Evolutionary conservation across 1,140 invertebrate genomes (phyloP), one percentile per base, ranked within the genome.

Genomic region (Medauroidea extradentata): DNA sequence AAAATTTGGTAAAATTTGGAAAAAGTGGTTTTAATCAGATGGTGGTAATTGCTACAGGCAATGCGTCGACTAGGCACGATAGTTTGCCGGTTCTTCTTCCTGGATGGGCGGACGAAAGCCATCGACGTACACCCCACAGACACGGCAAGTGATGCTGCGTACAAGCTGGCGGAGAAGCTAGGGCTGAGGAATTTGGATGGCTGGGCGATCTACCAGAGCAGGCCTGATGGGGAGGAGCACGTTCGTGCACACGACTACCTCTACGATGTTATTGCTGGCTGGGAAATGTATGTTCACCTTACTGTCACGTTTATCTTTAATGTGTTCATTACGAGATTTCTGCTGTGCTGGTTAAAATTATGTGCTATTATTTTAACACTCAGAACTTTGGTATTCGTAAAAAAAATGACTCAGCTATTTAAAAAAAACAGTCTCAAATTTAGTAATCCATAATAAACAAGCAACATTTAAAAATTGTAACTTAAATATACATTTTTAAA

Each of bases 81-180:
- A 61, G 91, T 97, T 0, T 96, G 93, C 71, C 83, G 94, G 43
- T 94, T 98, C 75, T 96, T 95, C 78, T 96, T 98, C 75, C 79
- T 97, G 68, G 94, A 98, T 75, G 93, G 94, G 0, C 83, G 94
- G 53, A 97, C 93, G 0, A 97, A 97, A 75, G 94, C 94, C 0
- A 93, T 98, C 38, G 94, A 96, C 72, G 89, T 97, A 13, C 91
- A 96, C 79, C 93, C 94, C 0, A 93, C 91, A 1, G 94, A 97
- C 68, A 97, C 94, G 3, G 94, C 93, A 0, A 85, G 86, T 3
- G 93, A 96, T 69, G 93, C 94, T 0, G 87, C 94, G 9, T 82
- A 85, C 3, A 91, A 93, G 67, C 78, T 98, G 14, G 92, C 93
- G 0, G 91, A 94, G 69, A 91, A 95, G 71, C 83, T 97, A 43